Evolutionary conservation across 1,140 invertebrate species (phyloP).

Genomic region (Ostrea edulis): DNA sequence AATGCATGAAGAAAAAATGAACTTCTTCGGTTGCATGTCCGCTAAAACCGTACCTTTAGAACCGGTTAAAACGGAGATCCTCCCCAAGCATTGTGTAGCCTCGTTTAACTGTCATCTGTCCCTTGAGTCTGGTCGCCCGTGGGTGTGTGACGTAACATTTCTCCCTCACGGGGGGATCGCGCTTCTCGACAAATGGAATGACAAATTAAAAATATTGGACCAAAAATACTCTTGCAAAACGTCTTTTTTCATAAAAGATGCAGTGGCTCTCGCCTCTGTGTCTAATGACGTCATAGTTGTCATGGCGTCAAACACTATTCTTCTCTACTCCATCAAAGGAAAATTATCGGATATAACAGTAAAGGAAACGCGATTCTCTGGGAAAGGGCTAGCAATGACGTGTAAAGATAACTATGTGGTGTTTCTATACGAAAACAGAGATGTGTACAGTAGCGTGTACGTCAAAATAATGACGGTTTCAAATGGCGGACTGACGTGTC

Average conservation of each 20-base stretch:
- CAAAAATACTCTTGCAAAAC: not conserved
- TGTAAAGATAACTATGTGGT: not conserved
- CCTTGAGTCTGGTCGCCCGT: not conserved
- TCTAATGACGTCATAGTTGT: slow-evolving; percentile 20
- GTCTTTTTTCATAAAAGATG: not conserved
- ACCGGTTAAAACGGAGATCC: not conserved
- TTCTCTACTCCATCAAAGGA: not conserved
- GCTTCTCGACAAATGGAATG: slow-evolving; percentile 12
- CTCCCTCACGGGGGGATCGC: not conserved
- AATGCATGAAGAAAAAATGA: not conserved
- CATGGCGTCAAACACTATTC: not conserved
- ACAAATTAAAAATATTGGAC: slow-evolving; percentile 16
- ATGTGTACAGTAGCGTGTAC: not conserved
- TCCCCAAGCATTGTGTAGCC: not conserved
- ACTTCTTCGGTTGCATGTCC: slow-evolving; percentile 19
- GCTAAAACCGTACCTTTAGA: not conserved
- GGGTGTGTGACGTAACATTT: slow-evolving; percentile 24
- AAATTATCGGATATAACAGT: slow-evolving; percentile 21
- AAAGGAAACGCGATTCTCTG: not conserved
- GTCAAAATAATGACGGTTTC: not conserved
- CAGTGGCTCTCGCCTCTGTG: not conserved
- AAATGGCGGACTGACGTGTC: not conserved
- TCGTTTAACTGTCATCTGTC: not conserved
- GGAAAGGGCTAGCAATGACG: not conserved
- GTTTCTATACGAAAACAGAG: slow-evolving; percentile 22